Percentiles rank a stretch among this genome's conserved stretches.
Evolutionary conservation across 2,888 invertebrate species (phyloP).

Genomic region (Drosophila trichaetosa): DNA sequence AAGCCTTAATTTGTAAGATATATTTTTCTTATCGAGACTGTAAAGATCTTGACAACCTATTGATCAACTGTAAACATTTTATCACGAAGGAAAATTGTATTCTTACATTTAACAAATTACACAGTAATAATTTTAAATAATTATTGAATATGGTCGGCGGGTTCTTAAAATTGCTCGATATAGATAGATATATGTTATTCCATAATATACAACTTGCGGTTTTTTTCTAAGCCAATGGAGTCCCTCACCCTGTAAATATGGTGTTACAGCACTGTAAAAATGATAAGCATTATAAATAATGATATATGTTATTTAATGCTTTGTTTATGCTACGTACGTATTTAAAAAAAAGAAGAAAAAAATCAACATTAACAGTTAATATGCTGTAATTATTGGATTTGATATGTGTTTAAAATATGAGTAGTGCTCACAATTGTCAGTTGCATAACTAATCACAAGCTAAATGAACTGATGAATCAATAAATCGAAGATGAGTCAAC

Average conservation of each 20-base stretch:
- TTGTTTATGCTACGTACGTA: neutral
- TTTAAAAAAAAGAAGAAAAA: neutral
- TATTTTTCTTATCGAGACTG: neutral
- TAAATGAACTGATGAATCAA: slow-evolving; percentile 41
- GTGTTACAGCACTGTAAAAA: neutral
- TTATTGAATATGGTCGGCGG: neutral
- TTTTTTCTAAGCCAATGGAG: neutral
- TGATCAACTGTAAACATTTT: neutral
- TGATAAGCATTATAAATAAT: neutral
- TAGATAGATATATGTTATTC: neutral
- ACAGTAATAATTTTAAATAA: neutral
- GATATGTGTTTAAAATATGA: neutral
- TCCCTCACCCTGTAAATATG: neutral
- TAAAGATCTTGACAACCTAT: neutral
- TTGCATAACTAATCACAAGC: slow-evolving; percentile 44
- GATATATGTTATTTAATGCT: neutral
- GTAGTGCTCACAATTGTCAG: neutral
- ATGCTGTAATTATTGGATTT: neutral
- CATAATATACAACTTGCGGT: neutral
- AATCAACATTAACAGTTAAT: neutral
- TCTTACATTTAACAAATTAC: neutral
- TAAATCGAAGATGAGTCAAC: slow-evolving; percentile 38
- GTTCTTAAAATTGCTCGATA: neutral
- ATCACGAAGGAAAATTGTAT: neutral
- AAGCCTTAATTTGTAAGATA: neutral